Base-by-base conservation (phyloP, 2,113 vertebrate genomes). In the Prietella phreatophila region DNA sequence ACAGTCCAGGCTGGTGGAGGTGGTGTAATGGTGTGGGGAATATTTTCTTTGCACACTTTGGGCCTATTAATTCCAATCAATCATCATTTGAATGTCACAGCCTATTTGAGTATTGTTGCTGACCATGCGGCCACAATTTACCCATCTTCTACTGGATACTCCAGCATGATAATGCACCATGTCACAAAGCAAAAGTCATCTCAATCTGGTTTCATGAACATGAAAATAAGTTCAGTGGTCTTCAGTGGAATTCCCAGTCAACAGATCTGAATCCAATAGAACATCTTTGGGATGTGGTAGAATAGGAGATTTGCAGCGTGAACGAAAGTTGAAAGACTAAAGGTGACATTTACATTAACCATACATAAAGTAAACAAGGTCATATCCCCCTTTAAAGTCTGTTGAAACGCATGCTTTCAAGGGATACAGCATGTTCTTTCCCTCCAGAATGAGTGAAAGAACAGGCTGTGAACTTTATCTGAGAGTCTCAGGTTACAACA, bases 401-500 rank as follows among this genome's bases (percentile, higher is more conserved):
- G 78, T 33, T 30, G 13, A 56, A 39, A 25, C 19, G 25, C 3
- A 2, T 1, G 10, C 4, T 36, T 36, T 60, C 17, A 58, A 82
- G 25, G 17, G 50, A 36, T 13, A 55, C 55, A 60, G 10, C 17
- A 42, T 83, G 67, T 33, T 63, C 47, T 76, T 42, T 83, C 7
- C 17, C 2, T 83, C n/a, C 25, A 5, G 19, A 71, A 60, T 39
- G 50, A 83, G 33, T 25, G 6, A 69, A 17, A 36, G 60, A 83
- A 87, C 83, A 85, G 30, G 19, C 50, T 9, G 67, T 63, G 67
- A 83, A 83, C 50, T 58, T 27, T 75, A 83, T 73, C 80, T 76
- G 69, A 61, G 67, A 42, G 56, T 61, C 22, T 87, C 56, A 13
- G 19, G 36, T 87, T 83, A 83, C 86, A 76, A 76, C 67, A 27